Conservation (phyloP, 1,140 invertebrate genomes). For the Drosophila willistoni region DNA sequence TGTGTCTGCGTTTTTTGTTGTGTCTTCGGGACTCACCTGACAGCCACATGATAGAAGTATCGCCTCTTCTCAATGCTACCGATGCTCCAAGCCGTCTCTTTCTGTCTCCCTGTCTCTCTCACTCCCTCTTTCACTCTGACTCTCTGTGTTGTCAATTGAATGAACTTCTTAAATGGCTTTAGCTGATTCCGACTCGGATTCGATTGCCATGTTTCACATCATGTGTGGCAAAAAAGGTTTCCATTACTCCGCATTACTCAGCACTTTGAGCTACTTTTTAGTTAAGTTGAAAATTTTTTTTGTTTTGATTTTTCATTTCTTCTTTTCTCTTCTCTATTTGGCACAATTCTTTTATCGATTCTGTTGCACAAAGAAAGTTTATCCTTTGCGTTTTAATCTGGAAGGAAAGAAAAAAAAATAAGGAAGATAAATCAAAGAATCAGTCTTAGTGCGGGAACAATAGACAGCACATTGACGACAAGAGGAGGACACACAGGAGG, state of each 20-base stretch:
- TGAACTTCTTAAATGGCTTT: constrained; percentile 77
- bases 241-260: constrained; percentile 78
- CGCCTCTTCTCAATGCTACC: constrained; percentile 14
- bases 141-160: constrained; percentile 74
- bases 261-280: constrained; percentile 68
- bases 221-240: constrained; percentile 76
- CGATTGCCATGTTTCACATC: constrained; percentile 81
- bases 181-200: constrained; percentile 80
- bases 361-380: constrained; percentile 1
- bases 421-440: constrained; percentile 48
- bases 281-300: constrained; percentile 49
- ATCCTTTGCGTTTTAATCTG: constrained; percentile 47
- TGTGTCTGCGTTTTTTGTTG: neutral
- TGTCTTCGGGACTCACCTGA: constrained; percentile 56
- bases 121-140: neutral
- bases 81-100: constrained; percentile 9
- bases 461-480: constrained; percentile 48
- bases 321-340: constrained; percentile 29
- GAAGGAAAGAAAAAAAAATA: constrained; percentile 17
- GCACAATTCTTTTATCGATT: constrained; percentile 22
- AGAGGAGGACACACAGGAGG: neutral
- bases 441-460: constrained; percentile 68
- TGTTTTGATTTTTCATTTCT: constrained; percentile 35
- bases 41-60: constrained; percentile 34
- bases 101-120: no score